Evolutionary conservation across 2,888 invertebrate species (phyloP), one percentile per base, ranked within the genome.

Genomic region (Apocheima hispidaria): DNA sequence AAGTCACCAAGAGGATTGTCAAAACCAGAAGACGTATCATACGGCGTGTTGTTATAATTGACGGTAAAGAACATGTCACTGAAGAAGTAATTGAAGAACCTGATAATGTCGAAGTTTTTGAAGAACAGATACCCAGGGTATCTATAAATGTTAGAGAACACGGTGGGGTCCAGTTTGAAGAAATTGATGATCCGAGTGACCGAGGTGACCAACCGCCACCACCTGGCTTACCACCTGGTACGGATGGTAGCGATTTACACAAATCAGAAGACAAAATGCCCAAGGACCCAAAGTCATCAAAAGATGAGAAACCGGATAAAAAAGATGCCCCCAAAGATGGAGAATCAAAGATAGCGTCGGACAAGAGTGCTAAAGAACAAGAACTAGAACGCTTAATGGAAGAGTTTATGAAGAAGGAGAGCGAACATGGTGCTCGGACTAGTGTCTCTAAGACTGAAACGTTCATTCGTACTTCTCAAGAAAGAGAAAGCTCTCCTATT

Each of bases 81-180:
- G 97, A 97, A 84, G 97, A 97, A 88, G 87, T 97, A 0, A 93
- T 97, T 41, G 97, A 97, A 77, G 97, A 97, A 82, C 97, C 97
- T 0, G 97, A 96, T 76, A 95, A 95, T 81, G 90, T 96, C 4
- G 96, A 96, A 86, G 92, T 96, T 9, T 94, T 94, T 30, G 96
- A 96, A 79, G 95, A 97, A 83, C 94, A 95, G 71, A 94, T 96
- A 71, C 96, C 96, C 0, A 92, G 95, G 70, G 95, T 96, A 14
- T 95, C 95, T 60, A 96, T 96, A 38, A 95, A 94, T 74, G 94
- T 94, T 0, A 93, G 93, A 76, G 94, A 93, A 38, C 92, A 94
- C 71, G 92, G 94, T 54, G 93, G 90, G 12, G 84, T 88, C 64
- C 84, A 90, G 43, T 84, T 93, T 60, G 83, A 85, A 67, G 85